Base-by-base conservation (phyloP, 1,140 invertebrate genomes). In the Drosophila bocqueti region DNA sequence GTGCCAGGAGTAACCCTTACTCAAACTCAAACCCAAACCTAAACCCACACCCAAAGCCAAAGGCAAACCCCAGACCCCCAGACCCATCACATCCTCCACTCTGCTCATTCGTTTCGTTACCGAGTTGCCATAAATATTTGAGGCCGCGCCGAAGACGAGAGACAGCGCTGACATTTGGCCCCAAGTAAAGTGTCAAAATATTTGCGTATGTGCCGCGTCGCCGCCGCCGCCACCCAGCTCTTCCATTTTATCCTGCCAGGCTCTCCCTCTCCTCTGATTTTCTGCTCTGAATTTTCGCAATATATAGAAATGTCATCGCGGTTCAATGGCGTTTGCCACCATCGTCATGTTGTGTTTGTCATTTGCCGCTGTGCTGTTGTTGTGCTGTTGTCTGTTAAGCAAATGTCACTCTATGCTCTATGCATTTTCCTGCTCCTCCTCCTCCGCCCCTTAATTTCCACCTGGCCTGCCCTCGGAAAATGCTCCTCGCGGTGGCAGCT, bases 161-260 rank as follows among this genome's bases (percentile, higher is more conserved):
- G 42, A 61, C 55, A 61, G 43, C 47, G 69, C 50, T 72, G 71
- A 73, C 71, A 73, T 73, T 84, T 69, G 50, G 50, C 58, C 69
- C 69, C 65, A 83, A 83, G 77, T 72, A 79, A 89, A 84, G 76
- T 91, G 82, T 91, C 86, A 86, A 91, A 83, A 86, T 91, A 86
- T 91, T 91, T 91, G 76, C 80, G 47, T 61, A 74, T 67, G 38
- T 38, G 52, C 52, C 49, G 16, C 46, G 16, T 8, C 18, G 31
- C 1, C 8, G 43, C 43, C 43, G 18, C 18, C 9, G 73, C 54
- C 63, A 72, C 65, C 65, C 65, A 78, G 50, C 55, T 52, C 54
- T 42, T 36, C 45, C 46, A 50, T 43, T 71, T 58, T 34, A 52
- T 61, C 55, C 36, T 61, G 2, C 29, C 42, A 3, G 7, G 31